These are phyloP conservation scores for Palaemon carinicauda DNA, from an alignment of 1,140 invertebrate genomes.

Conservation along the genomic window DNA sequence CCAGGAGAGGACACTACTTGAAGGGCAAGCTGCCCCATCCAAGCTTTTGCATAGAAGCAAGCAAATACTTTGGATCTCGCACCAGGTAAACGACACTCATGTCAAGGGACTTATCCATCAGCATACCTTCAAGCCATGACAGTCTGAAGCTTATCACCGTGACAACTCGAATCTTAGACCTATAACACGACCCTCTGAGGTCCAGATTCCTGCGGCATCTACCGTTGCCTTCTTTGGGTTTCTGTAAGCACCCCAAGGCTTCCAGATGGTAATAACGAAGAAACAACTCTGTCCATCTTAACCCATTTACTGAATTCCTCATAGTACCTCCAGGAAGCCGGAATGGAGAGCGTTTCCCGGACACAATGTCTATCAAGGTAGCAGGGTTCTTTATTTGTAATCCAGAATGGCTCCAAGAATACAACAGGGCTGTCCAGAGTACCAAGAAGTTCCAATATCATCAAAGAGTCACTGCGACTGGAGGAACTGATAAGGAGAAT, in stretches of 20 bases:
- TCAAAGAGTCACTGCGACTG: neutral
- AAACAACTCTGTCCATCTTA: constrained; percentile 2
- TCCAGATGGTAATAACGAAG: neutral
- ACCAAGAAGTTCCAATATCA: neutral
- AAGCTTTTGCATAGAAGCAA: neutral
- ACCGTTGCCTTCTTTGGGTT: neutral
- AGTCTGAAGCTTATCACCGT: constrained; percentile 15
- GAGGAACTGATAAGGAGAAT: neutral
- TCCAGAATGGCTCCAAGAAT: constrained; percentile 18
- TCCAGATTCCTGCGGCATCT: neutral
- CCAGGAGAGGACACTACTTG: neutral
- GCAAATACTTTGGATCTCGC: neutral
- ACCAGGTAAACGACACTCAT: neutral
- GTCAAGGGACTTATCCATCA: neutral
- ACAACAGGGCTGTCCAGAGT: neutral
- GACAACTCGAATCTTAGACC: neutral
- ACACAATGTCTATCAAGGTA: neutral
- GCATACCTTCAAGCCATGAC: neutral
- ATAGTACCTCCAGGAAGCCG: neutral
- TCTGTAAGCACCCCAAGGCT: neutral
- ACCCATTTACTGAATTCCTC: neutral
- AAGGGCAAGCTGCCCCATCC: neutral
- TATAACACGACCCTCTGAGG: neutral
- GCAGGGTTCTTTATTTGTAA: neutral
- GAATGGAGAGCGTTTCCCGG: neutral